Percentiles rank a stretch among this genome's conserved stretches.
Evolutionary conservation across 2,888 invertebrate species (phyloP).

Genomic region (Morpho achilles): DNA sequence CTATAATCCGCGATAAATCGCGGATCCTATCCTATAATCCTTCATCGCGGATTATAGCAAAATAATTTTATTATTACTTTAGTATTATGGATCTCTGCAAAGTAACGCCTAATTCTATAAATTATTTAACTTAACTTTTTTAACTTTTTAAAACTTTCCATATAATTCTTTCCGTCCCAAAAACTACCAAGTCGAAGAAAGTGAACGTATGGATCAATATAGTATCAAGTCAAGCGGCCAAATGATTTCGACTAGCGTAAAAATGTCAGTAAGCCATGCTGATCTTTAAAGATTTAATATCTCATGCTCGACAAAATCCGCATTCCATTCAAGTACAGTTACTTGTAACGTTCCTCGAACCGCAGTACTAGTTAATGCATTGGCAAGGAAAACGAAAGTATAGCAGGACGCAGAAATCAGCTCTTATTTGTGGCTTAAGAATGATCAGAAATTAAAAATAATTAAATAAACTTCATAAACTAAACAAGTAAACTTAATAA

Average conservation of each 20-base stretch:
- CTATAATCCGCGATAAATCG: too few species aligned
- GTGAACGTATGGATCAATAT: too few species aligned
- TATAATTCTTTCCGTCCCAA: neutral
- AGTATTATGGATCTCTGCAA: too few species aligned
- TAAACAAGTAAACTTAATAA: too few species aligned
- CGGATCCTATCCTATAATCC: too few species aligned
- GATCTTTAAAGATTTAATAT: slow-evolving; percentile 12
- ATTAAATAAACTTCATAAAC: too few species aligned
- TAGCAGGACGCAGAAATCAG: neutral
- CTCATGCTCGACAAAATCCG: slow-evolving; percentile 18
- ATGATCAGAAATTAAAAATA: too few species aligned
- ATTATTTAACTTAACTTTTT: too few species aligned
- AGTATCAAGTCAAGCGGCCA: neutral
- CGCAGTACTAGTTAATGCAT: slow-evolving; percentile 13
- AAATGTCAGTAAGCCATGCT: slow-evolving; percentile 13
- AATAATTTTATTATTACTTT: too few species aligned
- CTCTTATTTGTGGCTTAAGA: neutral
- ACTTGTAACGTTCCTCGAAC: slow-evolving; percentile 21
- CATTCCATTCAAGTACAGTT: slow-evolving; percentile 23
- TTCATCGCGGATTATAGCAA: too few species aligned
- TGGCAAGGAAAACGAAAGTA: slow-evolving; percentile 19
- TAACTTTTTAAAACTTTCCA: neutral
- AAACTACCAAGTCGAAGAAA: too few species aligned
- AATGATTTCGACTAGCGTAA: slow-evolving; percentile 7
- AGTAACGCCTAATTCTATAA: too few species aligned